A percentile compares a stretch with the other conserved stretches of the same genome.
These are phyloP conservation scores for Epinephelus cyanopodus DNA, from an alignment of 2,113 vertebrate genomes.

Conservation along the genomic window DNA sequence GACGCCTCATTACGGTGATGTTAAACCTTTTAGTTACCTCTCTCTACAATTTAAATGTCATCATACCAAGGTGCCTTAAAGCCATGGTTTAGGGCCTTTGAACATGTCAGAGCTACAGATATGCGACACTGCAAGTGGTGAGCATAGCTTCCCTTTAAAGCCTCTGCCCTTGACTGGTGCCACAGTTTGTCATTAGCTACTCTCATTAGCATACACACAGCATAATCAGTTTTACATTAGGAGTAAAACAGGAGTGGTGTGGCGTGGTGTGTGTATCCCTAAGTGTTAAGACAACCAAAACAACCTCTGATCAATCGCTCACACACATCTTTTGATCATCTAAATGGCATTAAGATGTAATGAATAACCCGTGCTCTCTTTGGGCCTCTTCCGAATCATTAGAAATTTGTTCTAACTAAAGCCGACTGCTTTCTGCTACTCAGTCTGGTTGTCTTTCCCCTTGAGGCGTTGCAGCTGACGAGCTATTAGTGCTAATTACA, in stretches of 20 bases:
- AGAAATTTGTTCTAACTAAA: constrained; percentile 73
- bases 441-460: constrained; percentile 72
- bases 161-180: constrained; percentile 27
- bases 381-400: constrained; percentile 63
- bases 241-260: constrained; percentile 6
- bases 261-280: constrained; percentile 1
- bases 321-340: constrained; percentile 62
- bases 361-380: constrained; percentile 65
- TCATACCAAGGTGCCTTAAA: neutral
- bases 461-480: constrained; percentile 76
- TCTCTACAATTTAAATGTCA: neutral
- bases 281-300: constrained; percentile 26
- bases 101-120: neutral
- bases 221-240: constrained; percentile 42
- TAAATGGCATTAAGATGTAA: constrained; percentile 62
- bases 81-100: neutral
- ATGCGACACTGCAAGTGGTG: neutral
- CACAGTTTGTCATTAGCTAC: constrained; percentile 15
- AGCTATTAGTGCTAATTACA: constrained; percentile 84
- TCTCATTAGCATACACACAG: constrained; percentile 32
- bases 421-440: constrained; percentile 63
- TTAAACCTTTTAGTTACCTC: neutral
- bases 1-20: constrained; percentile 1
- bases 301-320: constrained; percentile 51
- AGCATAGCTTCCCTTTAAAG: constrained; percentile 5